Base-by-base conservation (phyloP, 2,113 vertebrate genomes). In the Ivindomyrus marchei region DNA sequence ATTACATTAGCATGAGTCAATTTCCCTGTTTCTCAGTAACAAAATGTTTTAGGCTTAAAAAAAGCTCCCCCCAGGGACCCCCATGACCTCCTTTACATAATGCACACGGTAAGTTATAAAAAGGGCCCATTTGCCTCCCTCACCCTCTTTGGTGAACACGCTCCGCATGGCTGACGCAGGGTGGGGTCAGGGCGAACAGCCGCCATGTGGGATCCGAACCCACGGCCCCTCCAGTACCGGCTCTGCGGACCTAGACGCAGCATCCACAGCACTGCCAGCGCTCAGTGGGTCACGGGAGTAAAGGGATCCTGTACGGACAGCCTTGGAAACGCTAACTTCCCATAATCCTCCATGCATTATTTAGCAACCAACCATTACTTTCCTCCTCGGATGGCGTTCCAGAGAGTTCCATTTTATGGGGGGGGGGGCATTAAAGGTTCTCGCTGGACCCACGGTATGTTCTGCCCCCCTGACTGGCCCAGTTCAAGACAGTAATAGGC, bases 1-100 rank as follows among this genome's bases (percentile, higher is more conserved):
- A 94, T 95, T 94, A 94, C 86, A 31, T 92, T 93, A 92, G 94
- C 93, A 92, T 91, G 92, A 92, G 92, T 93, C 93, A 92, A 94
- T 94, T 95, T 93, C 93, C 83, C 83, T 85, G 24, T 90, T 90
- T 88, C 87, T 88, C 52, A 36, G 31, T 53, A 88, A 90, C 62
- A 88, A 90, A 90, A 83, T 58, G 66, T 80, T 90, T 90, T 90
- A 90, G 47, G 11, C 87, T 90, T 88, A 88, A 90, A 88, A 88
- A 90, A 88, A 21, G 39, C 74, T 83, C 21, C 13, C 49, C 86
- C 87, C 86, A 6, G 87, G 27, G 90, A 90, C 42, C 36, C 24
- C 7, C 27, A 58, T 91, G 93, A 94, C 94, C 93, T 92, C 92
- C 27, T 90, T 90, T 88, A 90, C 87, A 90, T 90, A 90, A 90